Evolutionary conservation across 2,888 invertebrate genomes (phyloP), one percentile per base, ranked within the genome.

Genomic region (Blastobasis lacticolella): DNA sequence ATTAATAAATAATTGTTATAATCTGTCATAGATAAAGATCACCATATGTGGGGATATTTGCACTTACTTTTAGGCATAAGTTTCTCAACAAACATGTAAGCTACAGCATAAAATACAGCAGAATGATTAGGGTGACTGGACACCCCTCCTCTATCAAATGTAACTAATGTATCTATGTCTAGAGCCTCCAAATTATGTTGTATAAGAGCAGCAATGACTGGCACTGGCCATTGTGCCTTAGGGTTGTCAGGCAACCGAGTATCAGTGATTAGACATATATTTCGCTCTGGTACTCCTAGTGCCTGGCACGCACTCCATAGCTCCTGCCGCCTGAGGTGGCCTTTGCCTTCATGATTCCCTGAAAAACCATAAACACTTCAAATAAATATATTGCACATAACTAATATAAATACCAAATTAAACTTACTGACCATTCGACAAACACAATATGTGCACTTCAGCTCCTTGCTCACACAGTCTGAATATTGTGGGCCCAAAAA

Each of bases 131-230:
- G 89, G 85, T 99, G 99, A 5, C 94, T 92, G 63, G 97, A 98
- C 5, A 99, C 93, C 49, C 99, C 99, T 72, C 93, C 90, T 69
- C 94, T 92, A 83, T 99, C 99, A 88, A 99, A 99, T 10, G 98
- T 97, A 51, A 99, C 91, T 50, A 98, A 88, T 2, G 94, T 94
- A 70, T 95, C 93, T 68, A 96, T 94, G 66, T 92, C 92, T 65
- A 94, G 89, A 53, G 91, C 88, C 76, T 94, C 94, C 43, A 96
- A 81, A 54, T 93, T 90, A 57, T 84, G 83, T 38, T 80, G 76
- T 54, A 88, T 72, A 48, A 88, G 59, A 53, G 86, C 85, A n/a
- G 88, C 81, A 53, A 87, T 66, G 4, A 88, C 78, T 0, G 79
- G 74, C 4, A 90, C 72, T 89, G 92, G 73, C 97, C 97, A 98